A percentile compares a stretch with the other conserved stretches of the same genome.
These are phyloP conservation scores for Aphodius sticticus DNA, from an alignment of 2,888 invertebrate genomes.

Conservation along the genomic window DNA sequence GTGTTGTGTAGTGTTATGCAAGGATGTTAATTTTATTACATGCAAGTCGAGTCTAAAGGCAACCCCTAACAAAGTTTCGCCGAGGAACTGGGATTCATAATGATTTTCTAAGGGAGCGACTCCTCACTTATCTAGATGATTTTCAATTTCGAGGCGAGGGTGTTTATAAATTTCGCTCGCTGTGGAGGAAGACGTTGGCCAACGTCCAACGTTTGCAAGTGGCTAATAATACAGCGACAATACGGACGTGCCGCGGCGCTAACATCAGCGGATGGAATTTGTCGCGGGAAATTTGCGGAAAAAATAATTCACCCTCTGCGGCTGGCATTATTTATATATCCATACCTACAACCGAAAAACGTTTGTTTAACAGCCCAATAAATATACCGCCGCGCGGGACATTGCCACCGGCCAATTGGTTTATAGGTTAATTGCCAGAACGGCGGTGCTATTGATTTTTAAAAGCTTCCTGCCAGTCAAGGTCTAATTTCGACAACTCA, in stretches of 20 bases:
- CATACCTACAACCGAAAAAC: neutral
- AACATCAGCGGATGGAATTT: neutral
- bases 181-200: conserved; percentile 20
- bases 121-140: conserved; percentile 4
- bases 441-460: conserved; percentile 19
- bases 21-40: conserved; percentile 13
- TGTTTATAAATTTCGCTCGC: conserved; percentile 29
- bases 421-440: conserved; percentile 24
- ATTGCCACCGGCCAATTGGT: neutral
- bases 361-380: conserved; percentile 6
- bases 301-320: conserved; percentile 15
- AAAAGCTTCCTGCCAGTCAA: neutral
- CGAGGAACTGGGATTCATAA: neutral
- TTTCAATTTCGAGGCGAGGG: conserved; percentile 23
- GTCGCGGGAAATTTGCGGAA: conserved; percentile 10
- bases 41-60: too few relatives aligned
- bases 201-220: conserved; percentile 27
- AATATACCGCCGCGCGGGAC: conserved; percentile 17
- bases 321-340: neutral
- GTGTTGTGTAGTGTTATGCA: neutral
- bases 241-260: conserved; percentile 15
- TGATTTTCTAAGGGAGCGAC: neutral
- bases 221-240: conserved; percentile 17
- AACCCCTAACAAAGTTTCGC: conserved; percentile 38
- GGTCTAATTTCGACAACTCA: neutral